Base-by-base conservation (phyloP, 2,797 vertebrate species). In the Microctenopoma lineatum region DNA sequence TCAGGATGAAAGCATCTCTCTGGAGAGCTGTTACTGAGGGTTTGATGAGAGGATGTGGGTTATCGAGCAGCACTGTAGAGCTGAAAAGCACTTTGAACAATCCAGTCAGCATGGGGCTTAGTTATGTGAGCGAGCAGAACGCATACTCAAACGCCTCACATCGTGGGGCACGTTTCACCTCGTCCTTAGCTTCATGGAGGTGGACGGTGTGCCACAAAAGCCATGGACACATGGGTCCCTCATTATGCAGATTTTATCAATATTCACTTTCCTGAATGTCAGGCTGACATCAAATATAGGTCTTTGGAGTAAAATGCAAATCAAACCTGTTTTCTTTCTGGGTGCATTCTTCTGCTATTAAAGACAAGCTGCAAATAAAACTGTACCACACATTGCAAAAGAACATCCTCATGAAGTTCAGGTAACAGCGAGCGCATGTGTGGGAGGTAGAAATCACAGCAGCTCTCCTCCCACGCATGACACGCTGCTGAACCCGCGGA, bases 1-100 rank as follows among this genome's bases (percentile, higher is more conserved):
- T 91, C 90, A 92, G 89, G 90, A 91, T 90, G 87, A 92, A 92
- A 89, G 88, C 89, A 91, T 91, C 88, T 67, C 91, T 89, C 87
- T 64, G 61, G 87, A 89, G 88, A 72, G 83, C 80, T 75, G 83
- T 89, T 89, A 75, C 70, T 66, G 77, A 73, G 81, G 76, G 57
- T 73, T 77, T 62, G 60, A 73, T 74, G 70, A 76, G 75, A 91
- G 75, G 91, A 91, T 90, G 87, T 84, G 81, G 83, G 80, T 85
- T 87, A 83, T 87, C 75, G 74, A 85, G 80, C 64, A 54, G 76
- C 4, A 69, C 75, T 62, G 47, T 66, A 79, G 80, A 86, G 69
- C 77, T 59, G 61, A 80, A 77, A 72, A 74, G 63, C 67, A 29
- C 66, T 73, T 75, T 64, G 68, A 80, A 77, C 1, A 21, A 76